Evolutionary conservation across 2,797 vertebrate species (phyloP).

Genomic region (Sebastiscus albofasciatus): DNA sequence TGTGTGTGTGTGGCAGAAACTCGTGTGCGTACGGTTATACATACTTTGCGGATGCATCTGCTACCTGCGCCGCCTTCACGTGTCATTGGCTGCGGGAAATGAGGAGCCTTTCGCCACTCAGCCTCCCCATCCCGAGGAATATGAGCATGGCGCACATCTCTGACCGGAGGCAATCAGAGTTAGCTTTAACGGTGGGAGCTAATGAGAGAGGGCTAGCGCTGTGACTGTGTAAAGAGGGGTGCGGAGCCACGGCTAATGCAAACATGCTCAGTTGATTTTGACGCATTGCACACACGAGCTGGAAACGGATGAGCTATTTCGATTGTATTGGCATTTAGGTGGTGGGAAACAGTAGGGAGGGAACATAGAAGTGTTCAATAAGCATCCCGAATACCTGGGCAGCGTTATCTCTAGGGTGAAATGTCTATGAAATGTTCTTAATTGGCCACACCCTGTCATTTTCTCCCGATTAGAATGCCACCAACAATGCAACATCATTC

Average conservation of each 20-base stretch:
- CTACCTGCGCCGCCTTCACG: conserved; percentile 74
- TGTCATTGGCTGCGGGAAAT: conserved; percentile 78
- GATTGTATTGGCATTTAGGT: conserved; percentile 43
- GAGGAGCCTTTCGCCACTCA: conserved; percentile 59
- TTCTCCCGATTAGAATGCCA: conserved; percentile 39
- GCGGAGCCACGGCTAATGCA: conserved; percentile 48
- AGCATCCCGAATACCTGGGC: conserved; percentile 9
- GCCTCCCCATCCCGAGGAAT: conserved; percentile 48
- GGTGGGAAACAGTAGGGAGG: conserved; percentile 3
- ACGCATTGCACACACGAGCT: conserved; percentile 36
- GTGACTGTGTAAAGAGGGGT: conserved; percentile 53
- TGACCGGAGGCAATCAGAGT: conserved; percentile 65
- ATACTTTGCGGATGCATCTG: conserved; percentile 57
- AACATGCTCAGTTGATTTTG: conserved; percentile 67
- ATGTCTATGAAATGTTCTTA: conserved; percentile 24
- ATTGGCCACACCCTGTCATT: conserved; percentile 2
- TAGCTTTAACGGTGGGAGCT: conserved; percentile 61
- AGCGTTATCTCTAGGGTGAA: not conserved
- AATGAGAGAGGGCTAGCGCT: conserved; percentile 64
- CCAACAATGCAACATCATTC: conserved; percentile 10
- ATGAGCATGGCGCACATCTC: conserved; percentile 45
- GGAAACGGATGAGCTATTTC: conserved; percentile 40
- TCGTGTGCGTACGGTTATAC: conserved; percentile 11
- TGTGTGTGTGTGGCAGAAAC: not conserved
- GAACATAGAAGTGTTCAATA: conserved; percentile 24